Evolutionary conservation across 2,888 invertebrate genomes (phyloP), one percentile per base, ranked within the genome.

Genomic region (Baccha elongata): DNA sequence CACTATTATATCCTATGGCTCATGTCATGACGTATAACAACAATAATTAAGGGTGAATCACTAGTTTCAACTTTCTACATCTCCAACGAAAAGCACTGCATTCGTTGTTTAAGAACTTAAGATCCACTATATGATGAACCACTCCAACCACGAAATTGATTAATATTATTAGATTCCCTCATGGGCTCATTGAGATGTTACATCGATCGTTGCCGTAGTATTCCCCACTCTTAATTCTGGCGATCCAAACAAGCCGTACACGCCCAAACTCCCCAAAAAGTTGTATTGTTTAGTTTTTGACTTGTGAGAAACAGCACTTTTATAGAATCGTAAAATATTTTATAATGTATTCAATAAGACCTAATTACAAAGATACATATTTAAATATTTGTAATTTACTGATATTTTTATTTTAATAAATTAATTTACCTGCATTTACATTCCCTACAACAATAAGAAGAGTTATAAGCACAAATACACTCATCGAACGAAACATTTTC

Each of bases 231-330:
- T 55, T 65, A 8, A 40, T 26, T 29, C 53, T 42, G 76, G 42
- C 46, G 81, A 76, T 81, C 81, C 71, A 81, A 81, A 81, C 81
- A 81, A 81, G 76, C 67, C 60, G 81, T 76, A 81, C 81, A 81
- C 81, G 81, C 81, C 81, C 81, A 72, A 81, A 67, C 76, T 71
- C 52, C 52, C 42, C 55, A 37, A 52, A 48, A 29, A 42, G 42
- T 58, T n/a, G 15, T 58, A 44, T 60, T 72, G 21, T 37, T 71
- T 65, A n/a, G n/a, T n/a, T 32, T 64, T 7, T 65, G 29, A 46
- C 52, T 21, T 29, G 23, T 21, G 23, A 23, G 26, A 26, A 26
- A 26, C 26, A 26, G 26, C 6, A 26, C n/a, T n/a, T n/a, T 26
- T 26, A 26, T 26, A 26, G 26, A 4, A n/a, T 26, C 6, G 26